Percentiles rank a stretch among this genome's conserved stretches.
Evolutionary conservation across 2,797 vertebrate genomes (phyloP).

Genomic region (Crax fasciolata): DNA sequence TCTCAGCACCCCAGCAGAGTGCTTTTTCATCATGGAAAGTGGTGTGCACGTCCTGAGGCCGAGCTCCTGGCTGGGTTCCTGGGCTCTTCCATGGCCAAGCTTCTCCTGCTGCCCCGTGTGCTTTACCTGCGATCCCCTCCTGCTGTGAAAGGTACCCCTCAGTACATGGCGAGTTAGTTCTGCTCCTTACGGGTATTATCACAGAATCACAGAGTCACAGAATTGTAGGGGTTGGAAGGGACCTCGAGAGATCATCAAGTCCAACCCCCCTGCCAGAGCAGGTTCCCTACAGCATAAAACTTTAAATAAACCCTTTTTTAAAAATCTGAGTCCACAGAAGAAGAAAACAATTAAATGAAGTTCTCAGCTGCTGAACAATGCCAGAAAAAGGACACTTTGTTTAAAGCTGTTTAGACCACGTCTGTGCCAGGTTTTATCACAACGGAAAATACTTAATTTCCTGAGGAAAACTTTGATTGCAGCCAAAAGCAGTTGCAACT

Average conservation of each 20-base stretch:
- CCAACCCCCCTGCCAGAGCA: too few species aligned
- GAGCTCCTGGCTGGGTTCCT: slow-evolving; percentile 12
- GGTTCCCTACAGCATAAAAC: too few species aligned
- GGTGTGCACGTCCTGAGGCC: background rate
- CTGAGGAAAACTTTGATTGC: background rate
- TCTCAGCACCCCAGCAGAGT: background rate
- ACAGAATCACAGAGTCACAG: too few species aligned
- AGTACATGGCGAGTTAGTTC: background rate
- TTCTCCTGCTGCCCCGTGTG: background rate
- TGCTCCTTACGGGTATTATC: background rate
- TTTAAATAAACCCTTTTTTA: background rate
- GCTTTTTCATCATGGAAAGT: slow-evolving; percentile 56
- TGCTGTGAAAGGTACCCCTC: background rate
- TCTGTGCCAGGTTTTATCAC: background rate
- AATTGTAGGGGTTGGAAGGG: too few species aligned
- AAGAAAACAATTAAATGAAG: background rate
- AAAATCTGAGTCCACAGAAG: background rate
- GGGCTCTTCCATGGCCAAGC: background rate
- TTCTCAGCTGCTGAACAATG: background rate
- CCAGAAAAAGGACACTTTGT: background rate
- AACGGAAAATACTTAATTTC: slow-evolving; percentile 2
- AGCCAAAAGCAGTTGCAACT: background rate
- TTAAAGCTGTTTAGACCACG: background rate
- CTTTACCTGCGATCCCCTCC: background rate
- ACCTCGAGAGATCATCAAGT: too few species aligned